Conservation (phyloP, 2,888 invertebrate genomes). For the Xestia sexstrigata region DNA sequence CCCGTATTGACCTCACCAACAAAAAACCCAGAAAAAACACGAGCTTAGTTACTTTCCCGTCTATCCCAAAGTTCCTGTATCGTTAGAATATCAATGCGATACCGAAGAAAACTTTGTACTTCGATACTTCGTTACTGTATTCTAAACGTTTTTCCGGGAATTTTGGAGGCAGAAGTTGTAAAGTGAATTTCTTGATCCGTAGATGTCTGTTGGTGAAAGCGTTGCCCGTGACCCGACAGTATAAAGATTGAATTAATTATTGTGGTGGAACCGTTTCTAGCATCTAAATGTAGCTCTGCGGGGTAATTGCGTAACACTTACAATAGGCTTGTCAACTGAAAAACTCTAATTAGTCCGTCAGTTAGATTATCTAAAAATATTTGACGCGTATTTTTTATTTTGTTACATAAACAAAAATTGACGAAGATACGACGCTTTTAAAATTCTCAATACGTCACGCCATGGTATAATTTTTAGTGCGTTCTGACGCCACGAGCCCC, state of each 20-base stretch:
- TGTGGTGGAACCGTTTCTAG: conserved; percentile 34
- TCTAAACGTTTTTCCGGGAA: conserved; percentile 67
- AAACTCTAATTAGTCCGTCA: too few species aligned
- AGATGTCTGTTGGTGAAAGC: conserved; percentile 46
- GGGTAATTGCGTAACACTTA: neutral
- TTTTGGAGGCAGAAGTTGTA: conserved; percentile 58
- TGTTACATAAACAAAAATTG: too few species aligned
- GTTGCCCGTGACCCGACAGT: conserved; percentile 34
- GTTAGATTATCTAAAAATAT: too few species aligned
- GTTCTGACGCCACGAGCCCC: too few species aligned
- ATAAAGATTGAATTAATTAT: conserved; percentile 64
- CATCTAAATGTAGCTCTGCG: conserved; percentile 49
- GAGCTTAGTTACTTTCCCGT: conserved; percentile 43
- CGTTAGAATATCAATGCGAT: conserved; percentile 69
- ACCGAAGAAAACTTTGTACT: conserved; percentile 55
- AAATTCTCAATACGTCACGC: too few species aligned
- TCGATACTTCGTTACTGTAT: conserved; percentile 63
- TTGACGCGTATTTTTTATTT: too few species aligned
- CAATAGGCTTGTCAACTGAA: too few species aligned
- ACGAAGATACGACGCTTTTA: too few species aligned
- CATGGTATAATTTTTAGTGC: too few species aligned
- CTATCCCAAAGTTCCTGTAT: conserved; percentile 64
- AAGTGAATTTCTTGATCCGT: conserved; percentile 65
- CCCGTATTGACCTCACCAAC: conserved; percentile 44
- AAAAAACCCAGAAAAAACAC: conserved; percentile 55